Base-by-base conservation (phyloP, 2,113 vertebrate species). In the Mustela nigripes region DNA sequence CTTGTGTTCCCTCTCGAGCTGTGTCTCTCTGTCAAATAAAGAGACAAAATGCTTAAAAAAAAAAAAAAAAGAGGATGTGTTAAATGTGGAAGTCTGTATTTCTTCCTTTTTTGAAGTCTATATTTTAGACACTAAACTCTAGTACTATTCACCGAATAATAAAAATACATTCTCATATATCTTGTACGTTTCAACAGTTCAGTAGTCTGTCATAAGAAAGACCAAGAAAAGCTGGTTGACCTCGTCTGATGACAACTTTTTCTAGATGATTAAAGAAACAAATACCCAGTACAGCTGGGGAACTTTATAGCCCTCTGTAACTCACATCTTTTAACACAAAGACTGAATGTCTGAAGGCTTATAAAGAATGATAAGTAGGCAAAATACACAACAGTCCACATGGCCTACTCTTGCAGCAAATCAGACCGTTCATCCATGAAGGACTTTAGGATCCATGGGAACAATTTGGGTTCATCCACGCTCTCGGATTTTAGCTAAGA, bases 291-390 rank as follows among this genome's bases (percentile, higher is more conserved):
- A 58, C 63, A 97, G 67, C 21, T 31, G 73, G 94, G 83, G 91
- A 94, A 71, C 50, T 94, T 97, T 97, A 97, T 65, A 94, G 79
- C 31, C 31, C 28, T 96, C 91, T 80, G 39, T 97, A 56, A 97
- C 0, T 45, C 39, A 65, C 7, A 76, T 79, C n/a, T 96, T 97
- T 98, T 97, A 97, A 39, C 5, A 74, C 33, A 36, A 60, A 97
- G 97, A 92, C 91, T 93, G 87, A 93, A n/a, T 7, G 80, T 48
- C 12, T 60, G 18, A 85, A 93, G 73, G 95, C 10, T 78, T 78
- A 81, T 33, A 69, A 84, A 94, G 97, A 95, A 48, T 0, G 3
- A 93, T 85, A 96, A 76, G 89, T 15, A 97, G 39, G 58, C 8
- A 98, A 94, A 97, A 92, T 62, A 24, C 39, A 91, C 71, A 81